Percentiles rank a stretch among this genome's conserved stretches.
Evolutionary conservation across 37 sponge, comb jelly and placozoan species (phyloP).

Genomic region (Oopsacas minuta): DNA sequence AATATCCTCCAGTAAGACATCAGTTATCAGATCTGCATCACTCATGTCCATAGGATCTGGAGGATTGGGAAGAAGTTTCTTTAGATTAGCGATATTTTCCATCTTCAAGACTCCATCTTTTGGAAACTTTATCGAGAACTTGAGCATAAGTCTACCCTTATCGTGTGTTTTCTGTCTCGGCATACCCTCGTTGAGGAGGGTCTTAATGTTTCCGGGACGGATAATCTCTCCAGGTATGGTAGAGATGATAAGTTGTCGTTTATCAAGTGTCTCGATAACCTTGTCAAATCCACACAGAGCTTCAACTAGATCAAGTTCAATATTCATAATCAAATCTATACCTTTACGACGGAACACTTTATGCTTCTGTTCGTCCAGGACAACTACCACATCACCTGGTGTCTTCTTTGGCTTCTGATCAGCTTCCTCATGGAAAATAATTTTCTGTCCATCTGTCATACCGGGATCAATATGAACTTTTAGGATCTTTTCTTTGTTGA

Average conservation of each 20-base stretch:
- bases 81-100: constrained; percentile 32
- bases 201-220: constrained; percentile 50
- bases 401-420: constrained; percentile 83
- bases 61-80: constrained; percentile 38
- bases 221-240: constrained; percentile 78
- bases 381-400: constrained; percentile 88
- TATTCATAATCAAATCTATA: constrained; percentile 54
- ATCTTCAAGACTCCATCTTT: constrained; percentile 33
- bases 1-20: neutral
- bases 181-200: constrained; percentile 90
- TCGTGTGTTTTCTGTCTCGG: constrained; percentile 70
- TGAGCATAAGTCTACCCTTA: constrained; percentile 76
- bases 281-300: constrained; percentile 83
- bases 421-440: constrained; percentile 77
- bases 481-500: constrained; percentile 64
- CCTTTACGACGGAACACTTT: constrained; percentile 57
- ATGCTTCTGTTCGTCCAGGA: constrained; percentile 80
- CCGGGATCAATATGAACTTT: constrained; percentile 90
- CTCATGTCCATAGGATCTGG: neutral
- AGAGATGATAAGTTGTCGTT: constrained; percentile 60
- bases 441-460: constrained; percentile 93
- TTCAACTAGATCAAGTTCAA: constrained; percentile 77
- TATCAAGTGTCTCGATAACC: constrained; percentile 59
- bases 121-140: constrained; percentile 72
- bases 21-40: neutral